Evolutionary conservation across 2,797 vertebrate species (phyloP).

Genomic region (Lates japonicus): DNA sequence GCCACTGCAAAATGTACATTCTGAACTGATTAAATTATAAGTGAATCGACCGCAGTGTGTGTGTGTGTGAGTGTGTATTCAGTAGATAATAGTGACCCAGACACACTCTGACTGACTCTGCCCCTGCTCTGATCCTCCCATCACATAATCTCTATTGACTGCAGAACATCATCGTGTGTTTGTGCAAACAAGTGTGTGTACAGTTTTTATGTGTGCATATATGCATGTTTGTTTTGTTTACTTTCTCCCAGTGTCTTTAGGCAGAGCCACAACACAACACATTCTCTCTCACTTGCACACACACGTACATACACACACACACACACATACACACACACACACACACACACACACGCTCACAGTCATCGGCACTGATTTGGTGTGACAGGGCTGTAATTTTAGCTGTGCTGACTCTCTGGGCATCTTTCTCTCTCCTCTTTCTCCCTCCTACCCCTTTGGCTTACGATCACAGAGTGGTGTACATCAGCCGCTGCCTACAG

Average conservation of each 20-base stretch:
- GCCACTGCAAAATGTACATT: background rate
- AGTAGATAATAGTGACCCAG: constrained; percentile 13
- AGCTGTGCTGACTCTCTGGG: constrained; percentile 77
- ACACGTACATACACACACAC: constrained; percentile 32
- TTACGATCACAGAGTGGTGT: constrained; percentile 73
- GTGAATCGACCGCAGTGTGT: background rate
- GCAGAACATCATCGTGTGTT: constrained; percentile 23
- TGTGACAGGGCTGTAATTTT: constrained; percentile 82
- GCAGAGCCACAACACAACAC: constrained; percentile 58
- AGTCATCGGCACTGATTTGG: constrained; percentile 65
- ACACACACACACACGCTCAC: constrained; percentile 44
- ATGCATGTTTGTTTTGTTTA: constrained; percentile 62
- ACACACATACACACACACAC: constrained; percentile 40
- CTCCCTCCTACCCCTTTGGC: constrained; percentile 64
- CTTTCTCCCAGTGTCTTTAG: constrained; percentile 63
- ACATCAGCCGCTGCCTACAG: constrained; percentile 68
- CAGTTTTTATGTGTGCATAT: constrained; percentile 36
- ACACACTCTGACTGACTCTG: constrained; percentile 18
- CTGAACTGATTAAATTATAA: constrained; percentile 26
- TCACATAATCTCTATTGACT: constrained; percentile 54
- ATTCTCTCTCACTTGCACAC: constrained; percentile 48
- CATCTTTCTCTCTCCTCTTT: constrained; percentile 42
- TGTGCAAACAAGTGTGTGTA: constrained; percentile 25
- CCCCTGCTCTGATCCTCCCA: constrained; percentile 23
- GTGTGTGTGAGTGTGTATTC: background rate